Percentiles rank a stretch among this genome's conserved stretches.
Conservation (phyloP, 2,113 vertebrate genomes). For the Notothenia rossii region DNA sequence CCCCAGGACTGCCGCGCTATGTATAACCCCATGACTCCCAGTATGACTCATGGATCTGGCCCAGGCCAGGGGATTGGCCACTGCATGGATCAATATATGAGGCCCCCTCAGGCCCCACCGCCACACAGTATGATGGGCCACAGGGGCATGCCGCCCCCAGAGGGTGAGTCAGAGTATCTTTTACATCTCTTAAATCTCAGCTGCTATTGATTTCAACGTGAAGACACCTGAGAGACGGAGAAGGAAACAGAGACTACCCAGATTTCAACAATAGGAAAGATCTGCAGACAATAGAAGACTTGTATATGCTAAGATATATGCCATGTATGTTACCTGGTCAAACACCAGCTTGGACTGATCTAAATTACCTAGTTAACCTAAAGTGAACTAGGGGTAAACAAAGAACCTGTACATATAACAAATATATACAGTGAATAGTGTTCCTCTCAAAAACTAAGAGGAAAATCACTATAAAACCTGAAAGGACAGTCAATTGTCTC, state of each 20-base stretch:
- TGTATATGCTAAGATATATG: neutral
- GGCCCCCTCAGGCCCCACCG: slow-evolving; percentile 83
- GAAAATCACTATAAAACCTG: neutral
- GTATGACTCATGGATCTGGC: slow-evolving; percentile 84
- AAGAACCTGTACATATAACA: neutral
- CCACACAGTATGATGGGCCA: slow-evolving; percentile 84
- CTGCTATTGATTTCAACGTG: slow-evolving; percentile 38
- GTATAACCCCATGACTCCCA: slow-evolving; percentile 89
- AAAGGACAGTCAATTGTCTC: too few species aligned
- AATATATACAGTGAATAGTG: neutral
- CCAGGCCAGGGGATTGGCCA: slow-evolving; percentile 78
- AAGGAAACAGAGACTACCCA: slow-evolving; percentile 8
- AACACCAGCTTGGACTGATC: neutral
- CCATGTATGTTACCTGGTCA: neutral
- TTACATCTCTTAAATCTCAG: slow-evolving; percentile 50
- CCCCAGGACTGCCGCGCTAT: slow-evolving; percentile 83
- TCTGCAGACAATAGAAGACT: neutral
- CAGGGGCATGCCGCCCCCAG: slow-evolving; percentile 77
- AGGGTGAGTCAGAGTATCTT: slow-evolving; percentile 76
- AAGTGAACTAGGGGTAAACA: neutral
- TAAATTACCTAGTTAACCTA: neutral
- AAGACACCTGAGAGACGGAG: slow-evolving; percentile 44
- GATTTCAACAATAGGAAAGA: slow-evolving; percentile 5
- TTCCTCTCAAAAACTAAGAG: neutral
- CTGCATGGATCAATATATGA: slow-evolving; percentile 91